These are phyloP conservation scores for Adineta ricciae DNA, from an alignment of 2,888 invertebrate genomes.

Conservation along the genomic window DNA sequence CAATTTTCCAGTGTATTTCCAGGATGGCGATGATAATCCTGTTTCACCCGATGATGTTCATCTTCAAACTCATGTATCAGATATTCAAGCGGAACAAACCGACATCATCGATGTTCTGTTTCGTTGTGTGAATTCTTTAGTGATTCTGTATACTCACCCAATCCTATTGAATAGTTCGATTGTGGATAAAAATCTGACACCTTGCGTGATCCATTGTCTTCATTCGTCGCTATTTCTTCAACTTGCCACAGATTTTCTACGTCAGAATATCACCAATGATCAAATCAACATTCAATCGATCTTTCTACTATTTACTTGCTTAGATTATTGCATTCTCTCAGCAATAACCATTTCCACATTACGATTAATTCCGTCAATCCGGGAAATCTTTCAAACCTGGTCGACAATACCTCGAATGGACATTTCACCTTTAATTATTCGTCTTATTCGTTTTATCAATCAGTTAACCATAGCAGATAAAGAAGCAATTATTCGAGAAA, in stretches of 20 bases:
- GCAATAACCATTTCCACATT: not conserved
- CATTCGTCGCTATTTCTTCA: not conserved
- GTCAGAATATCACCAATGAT: not conserved
- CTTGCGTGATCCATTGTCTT: not conserved
- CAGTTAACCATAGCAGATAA: not conserved
- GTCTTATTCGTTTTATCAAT: not conserved
- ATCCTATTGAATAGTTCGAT: not conserved
- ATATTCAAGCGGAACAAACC: not conserved
- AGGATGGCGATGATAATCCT: not conserved
- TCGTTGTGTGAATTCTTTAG: not conserved
- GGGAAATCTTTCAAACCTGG: not conserved
- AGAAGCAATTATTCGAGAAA: not conserved
- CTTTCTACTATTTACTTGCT: not conserved
- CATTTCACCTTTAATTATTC: not conserved
- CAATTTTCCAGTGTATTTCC: not conserved
- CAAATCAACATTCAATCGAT: not conserved
- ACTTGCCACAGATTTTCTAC: not conserved
- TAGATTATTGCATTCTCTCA: not conserved
- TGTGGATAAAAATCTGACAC: not conserved
- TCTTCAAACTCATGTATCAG: not conserved
- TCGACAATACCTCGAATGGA: not conserved
- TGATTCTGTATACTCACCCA: not conserved
- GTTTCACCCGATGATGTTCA: not conserved
- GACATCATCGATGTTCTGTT: not conserved
- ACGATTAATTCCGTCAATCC: not conserved